Evolutionary conservation across 2,113 vertebrate species (phyloP).

Genomic region (Natator depressus): DNA sequence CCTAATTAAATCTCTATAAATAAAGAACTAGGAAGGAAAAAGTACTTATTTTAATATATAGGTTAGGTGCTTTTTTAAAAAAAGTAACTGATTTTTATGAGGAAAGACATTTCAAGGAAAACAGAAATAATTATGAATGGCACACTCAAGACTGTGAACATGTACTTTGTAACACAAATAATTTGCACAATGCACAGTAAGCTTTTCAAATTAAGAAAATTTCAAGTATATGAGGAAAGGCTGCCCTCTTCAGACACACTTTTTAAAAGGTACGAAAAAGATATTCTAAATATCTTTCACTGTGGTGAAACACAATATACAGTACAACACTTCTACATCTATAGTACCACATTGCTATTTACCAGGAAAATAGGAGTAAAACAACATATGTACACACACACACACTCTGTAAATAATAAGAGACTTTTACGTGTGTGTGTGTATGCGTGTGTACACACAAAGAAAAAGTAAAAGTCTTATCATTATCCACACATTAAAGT

Average conservation of each 20-base stretch:
- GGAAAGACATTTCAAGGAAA: conserved; percentile 19
- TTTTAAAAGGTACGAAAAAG: conserved; percentile 23
- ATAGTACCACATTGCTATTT: background rate
- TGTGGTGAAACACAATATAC: background rate
- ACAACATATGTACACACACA: background rate
- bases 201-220: conserved; percentile 39
- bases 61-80: conserved; percentile 31
- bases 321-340: background rate
- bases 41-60: background rate
- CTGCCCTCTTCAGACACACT: conserved; percentile 83
- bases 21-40: background rate
- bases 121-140: background rate
- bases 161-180: conserved; percentile 17
- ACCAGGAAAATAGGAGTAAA: background rate
- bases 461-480: background rate
- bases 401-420: background rate
- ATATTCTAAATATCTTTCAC: background rate
- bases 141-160: background rate
- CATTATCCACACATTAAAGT: background rate
- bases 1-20: background rate
- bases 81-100: background rate
- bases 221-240: conserved; percentile 77
- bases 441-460: too few species aligned
- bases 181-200: background rate
- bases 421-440: background rate